Evolutionary conservation across 2,113 vertebrate species (phyloP).

Genomic region (Pogonocichla stellata): DNA sequence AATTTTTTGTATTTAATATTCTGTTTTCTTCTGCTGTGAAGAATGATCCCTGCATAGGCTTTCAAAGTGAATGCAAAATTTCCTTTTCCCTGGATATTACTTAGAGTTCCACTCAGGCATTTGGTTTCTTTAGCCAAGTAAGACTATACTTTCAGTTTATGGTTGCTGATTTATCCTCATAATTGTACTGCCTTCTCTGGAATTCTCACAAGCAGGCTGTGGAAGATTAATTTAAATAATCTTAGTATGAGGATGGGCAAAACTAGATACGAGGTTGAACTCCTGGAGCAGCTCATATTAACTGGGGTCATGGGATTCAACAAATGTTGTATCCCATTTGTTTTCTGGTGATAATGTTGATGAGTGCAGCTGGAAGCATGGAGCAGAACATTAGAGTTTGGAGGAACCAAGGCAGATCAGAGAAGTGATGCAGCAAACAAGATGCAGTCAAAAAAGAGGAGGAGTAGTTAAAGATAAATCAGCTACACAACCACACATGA

Average conservation of each 20-base stretch:
- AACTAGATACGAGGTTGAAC: neutral
- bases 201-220: neutral
- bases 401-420: neutral
- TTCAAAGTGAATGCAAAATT: neutral
- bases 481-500: neutral
- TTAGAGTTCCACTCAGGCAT: neutral
- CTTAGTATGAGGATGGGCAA: neutral
- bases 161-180: neutral
- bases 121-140: neutral
- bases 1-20: neutral
- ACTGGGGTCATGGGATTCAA: neutral
- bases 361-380: neutral
- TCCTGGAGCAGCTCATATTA: neutral
- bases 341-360: neutral
- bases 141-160: neutral
- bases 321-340: neutral
- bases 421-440: neutral
- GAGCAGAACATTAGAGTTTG: neutral
- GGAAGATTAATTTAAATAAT: neutral
- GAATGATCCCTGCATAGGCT: neutral
- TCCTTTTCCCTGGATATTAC: neutral
- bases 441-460: neutral
- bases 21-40: neutral
- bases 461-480: neutral
- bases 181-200: neutral